phyloP scores from a whole-genome alignment of 2,888 invertebrate genomes.

The Nephrocerus scutellatus region DNA sequence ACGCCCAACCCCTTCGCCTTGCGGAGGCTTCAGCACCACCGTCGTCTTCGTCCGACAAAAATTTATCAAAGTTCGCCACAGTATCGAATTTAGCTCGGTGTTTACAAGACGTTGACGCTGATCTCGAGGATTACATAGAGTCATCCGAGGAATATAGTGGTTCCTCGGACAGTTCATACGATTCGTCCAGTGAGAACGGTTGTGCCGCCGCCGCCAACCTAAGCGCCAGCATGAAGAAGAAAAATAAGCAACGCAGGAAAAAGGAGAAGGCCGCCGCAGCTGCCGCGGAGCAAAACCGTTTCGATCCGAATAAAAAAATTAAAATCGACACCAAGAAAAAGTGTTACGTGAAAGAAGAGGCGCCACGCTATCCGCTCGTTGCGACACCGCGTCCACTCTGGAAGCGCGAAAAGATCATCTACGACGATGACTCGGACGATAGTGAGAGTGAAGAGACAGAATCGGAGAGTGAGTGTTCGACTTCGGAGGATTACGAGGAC shows the following conservation, averaged over 20 bases:
- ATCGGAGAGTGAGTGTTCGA: slow-evolving; percentile 42
- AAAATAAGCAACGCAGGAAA: slow-evolving; percentile 38
- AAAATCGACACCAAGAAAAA: slow-evolving; percentile 45
- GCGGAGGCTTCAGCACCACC: slow-evolving; percentile 29
- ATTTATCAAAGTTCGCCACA: slow-evolving; percentile 48
- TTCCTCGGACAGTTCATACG: slow-evolving; percentile 34
- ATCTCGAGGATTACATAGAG: slow-evolving; percentile 46
- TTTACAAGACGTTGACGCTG: slow-evolving; percentile 47
- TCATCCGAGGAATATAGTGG: slow-evolving; percentile 40
- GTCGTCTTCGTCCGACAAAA: slow-evolving; percentile 31
- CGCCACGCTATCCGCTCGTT: slow-evolving; percentile 52
- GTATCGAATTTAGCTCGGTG: slow-evolving; percentile 48
- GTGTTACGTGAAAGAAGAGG: slow-evolving; percentile 52
- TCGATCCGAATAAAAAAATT: slow-evolving; percentile 47
- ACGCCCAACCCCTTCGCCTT: slow-evolving; percentile 20
- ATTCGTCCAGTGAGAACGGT: slow-evolving; percentile 42
- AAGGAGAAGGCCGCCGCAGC: slow-evolving; percentile 40
- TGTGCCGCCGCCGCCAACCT: slow-evolving; percentile 34
- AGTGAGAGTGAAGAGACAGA: slow-evolving; percentile 45
- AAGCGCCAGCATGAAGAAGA: slow-evolving; percentile 46
- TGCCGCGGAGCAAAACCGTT: slow-evolving; percentile 38
- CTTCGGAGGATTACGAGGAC: slow-evolving; percentile 38
- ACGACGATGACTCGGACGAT: slow-evolving; percentile 48
- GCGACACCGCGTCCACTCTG: slow-evolving; percentile 57
- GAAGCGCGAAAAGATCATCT: slow-evolving; percentile 50